Evolutionary conservation across 1,140 invertebrate species (phyloP), one percentile per base, ranked within the genome.

Genomic region (Augochlora pura): DNA sequence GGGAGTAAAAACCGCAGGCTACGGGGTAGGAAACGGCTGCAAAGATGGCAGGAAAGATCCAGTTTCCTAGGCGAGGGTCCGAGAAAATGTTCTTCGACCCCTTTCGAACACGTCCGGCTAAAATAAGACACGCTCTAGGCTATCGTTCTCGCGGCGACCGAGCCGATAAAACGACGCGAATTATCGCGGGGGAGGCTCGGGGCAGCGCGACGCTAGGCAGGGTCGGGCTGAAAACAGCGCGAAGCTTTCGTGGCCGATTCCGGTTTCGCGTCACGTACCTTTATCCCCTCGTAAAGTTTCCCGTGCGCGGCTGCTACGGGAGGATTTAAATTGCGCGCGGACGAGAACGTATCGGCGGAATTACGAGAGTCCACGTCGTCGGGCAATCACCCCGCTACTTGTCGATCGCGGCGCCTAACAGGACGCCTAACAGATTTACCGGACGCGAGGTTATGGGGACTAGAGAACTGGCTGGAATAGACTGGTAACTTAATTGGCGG

Each of bases 401-500:
- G 42, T 46, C 42, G 42, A 46, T 12, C 42, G 42, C 12, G 14
- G 9, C 42, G n/a, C 42, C 42, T 46, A 46, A 46, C 42, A 46
- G 42, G 9, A 12, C 49, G 18, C 42, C 38, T 52, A 79, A 75
- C 63, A 49, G 77, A 83, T 85, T 85, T 84, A 80, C 73, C n/a
- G 54, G 60, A 65, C 27, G 63, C 8, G 6, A 60, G 39, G 27
- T 81, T 72, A 71, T 49, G 54, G 46, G 52, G 73, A 69, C 76
- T 63, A 5, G 0, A 71, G 60, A 76, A 80, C 68, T 63, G n/a
- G 23, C 63, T 69, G 64, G 57, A 76, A 77, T 81, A 57, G 72
- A 77, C 72, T 64, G 59, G 46, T 63, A 84, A 84, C 64, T 84
- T 85, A 32, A 32, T 83, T 76, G 82, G 23, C 66, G 27, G 39